Evolutionary conservation across 2,888 invertebrate genomes (phyloP).

Genomic region (Eledone cirrhosa): DNA sequence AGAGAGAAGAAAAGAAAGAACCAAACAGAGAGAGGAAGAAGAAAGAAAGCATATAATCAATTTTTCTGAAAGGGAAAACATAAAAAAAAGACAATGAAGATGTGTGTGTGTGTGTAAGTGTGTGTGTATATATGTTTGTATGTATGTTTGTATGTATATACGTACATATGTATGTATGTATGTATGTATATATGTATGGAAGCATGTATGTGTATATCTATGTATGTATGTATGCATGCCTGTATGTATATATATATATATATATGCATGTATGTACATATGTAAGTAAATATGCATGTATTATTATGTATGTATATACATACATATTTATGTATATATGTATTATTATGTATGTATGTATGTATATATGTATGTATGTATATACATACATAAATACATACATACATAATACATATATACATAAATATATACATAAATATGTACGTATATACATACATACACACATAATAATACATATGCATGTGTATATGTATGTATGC

Average conservation of each 20-base stretch:
- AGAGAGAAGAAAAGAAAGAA: background rate
- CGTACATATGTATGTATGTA: background rate
- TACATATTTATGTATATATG: background rate
- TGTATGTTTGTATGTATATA: background rate
- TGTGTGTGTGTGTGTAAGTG: background rate
- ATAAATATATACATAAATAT: background rate
- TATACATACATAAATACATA: background rate
- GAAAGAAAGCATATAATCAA: background rate
- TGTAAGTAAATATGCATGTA: background rate
- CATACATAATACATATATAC: background rate
- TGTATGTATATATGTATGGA: background rate
- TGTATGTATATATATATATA: background rate
- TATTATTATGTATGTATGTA: background rate
- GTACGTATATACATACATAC: background rate
- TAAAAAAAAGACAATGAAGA: background rate
- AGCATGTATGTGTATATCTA: background rate
- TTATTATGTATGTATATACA: background rate
- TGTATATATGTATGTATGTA: background rate
- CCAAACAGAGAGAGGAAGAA: background rate
- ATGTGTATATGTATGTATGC: background rate
- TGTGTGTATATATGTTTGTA: background rate
- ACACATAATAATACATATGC: background rate
- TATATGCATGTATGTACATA: background rate
- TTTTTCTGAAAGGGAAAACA: background rate
- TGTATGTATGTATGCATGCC: background rate